Conservation (phyloP, 2,888 invertebrate genomes). For the Dione juno region DNA sequence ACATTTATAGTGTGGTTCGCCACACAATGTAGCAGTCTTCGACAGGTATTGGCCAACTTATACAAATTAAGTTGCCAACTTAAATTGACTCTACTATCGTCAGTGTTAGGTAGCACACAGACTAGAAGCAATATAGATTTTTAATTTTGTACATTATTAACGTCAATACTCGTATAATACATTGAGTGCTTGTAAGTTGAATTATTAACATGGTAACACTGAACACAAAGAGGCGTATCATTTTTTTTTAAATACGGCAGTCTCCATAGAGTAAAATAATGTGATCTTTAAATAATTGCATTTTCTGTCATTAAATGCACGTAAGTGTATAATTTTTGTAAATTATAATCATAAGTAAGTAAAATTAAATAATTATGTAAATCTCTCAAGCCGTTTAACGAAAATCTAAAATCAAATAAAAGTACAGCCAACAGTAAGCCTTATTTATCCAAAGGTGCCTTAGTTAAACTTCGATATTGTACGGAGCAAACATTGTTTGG, state of each 20-base stretch:
- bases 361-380: too few relatives aligned
- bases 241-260: too few relatives aligned
- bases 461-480: slow-evolving; percentile 44
- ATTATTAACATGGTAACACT: too few relatives aligned
- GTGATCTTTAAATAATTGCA: too few relatives aligned
- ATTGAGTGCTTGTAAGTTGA: too few relatives aligned
- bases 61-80: slow-evolving; percentile 69
- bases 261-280: too few relatives aligned
- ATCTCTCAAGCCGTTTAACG: too few relatives aligned
- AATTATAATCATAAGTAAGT: too few relatives aligned
- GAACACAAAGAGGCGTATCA: too few relatives aligned
- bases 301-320: too few relatives aligned
- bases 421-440: slow-evolving; percentile 16
- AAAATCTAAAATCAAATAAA: background rate
- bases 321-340: too few relatives aligned
- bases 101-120: slow-evolving; percentile 45
- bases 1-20: slow-evolving; percentile 31
- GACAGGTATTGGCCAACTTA: slow-evolving; percentile 63
- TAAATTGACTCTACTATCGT: slow-evolving; percentile 68
- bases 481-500: slow-evolving; percentile 43
- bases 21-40: slow-evolving; percentile 36
- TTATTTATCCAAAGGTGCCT: slow-evolving; percentile 34
- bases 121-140: slow-evolving; percentile 9
- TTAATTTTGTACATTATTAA: background rate
- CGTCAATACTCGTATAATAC: too few relatives aligned